Base-by-base conservation (phyloP, 2,113 vertebrate species). In the Argyrosomus japonicus region DNA sequence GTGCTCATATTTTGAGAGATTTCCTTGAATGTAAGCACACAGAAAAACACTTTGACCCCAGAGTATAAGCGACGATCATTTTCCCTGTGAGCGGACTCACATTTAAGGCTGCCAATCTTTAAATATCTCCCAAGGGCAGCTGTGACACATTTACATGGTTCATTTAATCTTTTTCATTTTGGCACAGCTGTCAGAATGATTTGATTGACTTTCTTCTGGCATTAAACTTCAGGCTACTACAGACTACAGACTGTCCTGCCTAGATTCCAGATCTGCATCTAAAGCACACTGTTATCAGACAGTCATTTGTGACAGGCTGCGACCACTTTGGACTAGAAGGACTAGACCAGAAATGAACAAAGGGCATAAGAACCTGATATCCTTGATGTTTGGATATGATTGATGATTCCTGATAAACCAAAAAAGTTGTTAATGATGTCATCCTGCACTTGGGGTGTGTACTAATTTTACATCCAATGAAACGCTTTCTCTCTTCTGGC, bases 121-220 rank as follows among this genome's bases (percentile, higher is more conserved):
- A 64, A 70, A 79, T 60, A 77, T 75, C 40, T 83, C 86, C 81
- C 61, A 51, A 47, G 69, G 77, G 85, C 76, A 29, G 57, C 54
- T 25, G 51, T 64, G 80, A 84, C 80, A 87, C 81, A 70, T 83
- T 87, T 79, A 78, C 77, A 78, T 25, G 83, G 23, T 73, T 78
- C 61, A 67, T 76, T 82, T 84, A 18, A 63, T 77, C 58, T 19
- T 82, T 73, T 57, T 77, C 32, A 27, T 56, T 87, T 69, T 58
- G 47, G 21, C 73, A 17, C 18, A 0, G 62, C 69, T 74, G 75
- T 47, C 68, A 25, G 19, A 51, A 25, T n/a, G 23, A 73, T 69
- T 67, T 77, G 56, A 81, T 51, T 64, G 36, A 64, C 60, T 84
- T 81, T 58, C 8, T 75, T 75, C 72, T 32, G 60, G 72, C 73